Evolutionary conservation across 2,888 invertebrate species (phyloP).

Genomic region (Sinotaia quadrata): DNA sequence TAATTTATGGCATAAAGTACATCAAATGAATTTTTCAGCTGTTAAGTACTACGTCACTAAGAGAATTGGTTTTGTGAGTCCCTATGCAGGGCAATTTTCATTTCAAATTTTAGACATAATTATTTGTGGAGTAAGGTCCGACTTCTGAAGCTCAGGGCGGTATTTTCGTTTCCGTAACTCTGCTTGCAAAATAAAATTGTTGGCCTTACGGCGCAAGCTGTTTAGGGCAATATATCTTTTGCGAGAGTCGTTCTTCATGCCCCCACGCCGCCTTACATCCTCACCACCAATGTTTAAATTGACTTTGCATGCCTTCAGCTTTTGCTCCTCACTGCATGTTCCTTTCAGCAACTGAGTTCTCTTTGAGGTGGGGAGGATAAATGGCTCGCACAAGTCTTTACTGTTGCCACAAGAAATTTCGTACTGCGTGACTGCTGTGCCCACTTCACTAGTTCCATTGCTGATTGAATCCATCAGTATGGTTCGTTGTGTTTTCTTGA

Average conservation of each 20-base stretch:
- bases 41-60: too few species aligned
- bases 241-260: slow-evolving; percentile 35
- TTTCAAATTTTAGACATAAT: too few species aligned
- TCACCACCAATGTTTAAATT: too few species aligned
- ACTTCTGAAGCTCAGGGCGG: too few species aligned
- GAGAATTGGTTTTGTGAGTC: too few species aligned
- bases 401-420: too few species aligned
- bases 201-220: slow-evolving; percentile 38
- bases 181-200: slow-evolving; percentile 21
- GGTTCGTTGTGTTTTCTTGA: slow-evolving; percentile 32
- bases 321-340: not conserved
- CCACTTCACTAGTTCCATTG: slow-evolving; percentile 20
- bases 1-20: too few species aligned
- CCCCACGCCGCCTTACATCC: slow-evolving; percentile 17
- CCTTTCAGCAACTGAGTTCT: slow-evolving; percentile 23
- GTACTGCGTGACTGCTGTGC: too few species aligned
- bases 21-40: too few species aligned
- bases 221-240: slow-evolving; percentile 39
- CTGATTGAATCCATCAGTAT: slow-evolving; percentile 20
- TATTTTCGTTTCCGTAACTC: slow-evolving; percentile 13
- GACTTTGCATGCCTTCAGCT: too few species aligned
- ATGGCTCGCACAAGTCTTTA: slow-evolving; percentile 2
- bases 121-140: too few species aligned
- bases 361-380: slow-evolving; percentile 22
- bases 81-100: too few species aligned